phyloP scores from a whole-genome alignment of 1,140 invertebrate species.

The Ptiloglossa arizonensis region DNA sequence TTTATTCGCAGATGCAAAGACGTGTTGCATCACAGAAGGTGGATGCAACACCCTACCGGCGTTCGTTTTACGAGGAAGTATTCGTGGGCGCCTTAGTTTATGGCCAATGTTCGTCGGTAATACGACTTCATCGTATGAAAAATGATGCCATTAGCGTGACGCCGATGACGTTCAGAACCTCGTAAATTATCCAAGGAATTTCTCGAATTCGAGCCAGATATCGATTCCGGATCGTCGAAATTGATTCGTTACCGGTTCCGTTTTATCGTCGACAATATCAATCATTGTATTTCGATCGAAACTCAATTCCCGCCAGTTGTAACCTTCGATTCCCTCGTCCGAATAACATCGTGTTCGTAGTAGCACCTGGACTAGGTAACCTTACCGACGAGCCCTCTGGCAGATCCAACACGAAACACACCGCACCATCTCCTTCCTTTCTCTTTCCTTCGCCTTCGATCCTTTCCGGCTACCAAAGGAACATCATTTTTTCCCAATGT shows the following conservation, averaged over 20 bases:
- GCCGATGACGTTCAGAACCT: neutral
- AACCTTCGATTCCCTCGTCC: too few species aligned
- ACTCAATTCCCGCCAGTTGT: too few species aligned
- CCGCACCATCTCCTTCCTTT: too few species aligned
- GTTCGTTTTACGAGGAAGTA: conserved; percentile 26
- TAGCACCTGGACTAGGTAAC: too few species aligned
- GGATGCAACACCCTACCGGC: conserved; percentile 62
- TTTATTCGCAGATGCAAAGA: conserved; percentile 1
- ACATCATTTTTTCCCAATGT: too few species aligned
- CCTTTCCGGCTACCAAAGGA: too few species aligned
- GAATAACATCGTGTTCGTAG: too few species aligned
- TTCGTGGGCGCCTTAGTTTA: conserved; percentile 17
- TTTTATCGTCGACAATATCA: neutral
- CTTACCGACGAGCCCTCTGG: too few species aligned
- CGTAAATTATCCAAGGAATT: neutral
- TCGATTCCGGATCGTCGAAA: neutral
- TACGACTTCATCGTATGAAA: conserved; percentile 37
- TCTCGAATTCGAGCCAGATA: neutral
- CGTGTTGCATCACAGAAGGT: conserved; percentile 20
- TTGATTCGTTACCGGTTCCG: neutral
- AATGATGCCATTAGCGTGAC: conserved; percentile 37
- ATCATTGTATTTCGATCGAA: too few species aligned
- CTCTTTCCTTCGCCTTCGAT: too few species aligned
- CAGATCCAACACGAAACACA: too few species aligned
- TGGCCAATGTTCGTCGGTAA: neutral